Evolutionary conservation across 1,140 invertebrate species (phyloP).

Genomic region (Nylanderia fulva): DNA sequence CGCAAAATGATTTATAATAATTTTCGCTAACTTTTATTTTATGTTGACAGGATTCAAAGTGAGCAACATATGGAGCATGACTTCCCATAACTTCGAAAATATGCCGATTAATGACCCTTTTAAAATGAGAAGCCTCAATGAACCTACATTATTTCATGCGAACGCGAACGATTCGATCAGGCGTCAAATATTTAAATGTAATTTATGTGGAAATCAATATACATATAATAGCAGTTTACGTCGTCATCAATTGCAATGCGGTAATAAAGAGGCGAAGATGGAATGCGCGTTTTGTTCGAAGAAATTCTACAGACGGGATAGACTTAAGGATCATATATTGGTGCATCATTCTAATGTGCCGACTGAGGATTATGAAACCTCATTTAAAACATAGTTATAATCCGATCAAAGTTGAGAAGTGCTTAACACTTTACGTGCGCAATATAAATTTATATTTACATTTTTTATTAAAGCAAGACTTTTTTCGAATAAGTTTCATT

Average conservation of each 20-base stretch:
- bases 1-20: neutral
- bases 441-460: neutral
- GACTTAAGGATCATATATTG: constrained; percentile 73
- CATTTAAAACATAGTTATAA: too few species aligned
- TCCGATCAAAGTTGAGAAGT: too few species aligned
- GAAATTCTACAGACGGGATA: constrained; percentile 76
- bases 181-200: constrained; percentile 35
- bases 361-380: neutral
- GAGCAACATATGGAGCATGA: constrained; percentile 34
- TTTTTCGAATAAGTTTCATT: too few species aligned
- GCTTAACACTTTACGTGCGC: too few species aligned
- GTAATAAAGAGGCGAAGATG: constrained; percentile 76
- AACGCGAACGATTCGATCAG: neutral
- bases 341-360: constrained; percentile 36
- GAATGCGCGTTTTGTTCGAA: constrained; percentile 76
- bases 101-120: neutral
- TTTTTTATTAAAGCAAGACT: too few species aligned
- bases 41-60: constrained; percentile 45
- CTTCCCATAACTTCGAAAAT: neutral
- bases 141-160: too few species aligned
- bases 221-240: constrained; percentile 55
- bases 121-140: neutral
- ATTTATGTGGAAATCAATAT: constrained; percentile 53
- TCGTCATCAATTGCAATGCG: constrained; percentile 77
- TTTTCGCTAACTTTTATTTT: constrained; percentile 48